Evolutionary conservation across 2,888 invertebrate genomes (phyloP).

Genomic region (Idaea biselata): DNA sequence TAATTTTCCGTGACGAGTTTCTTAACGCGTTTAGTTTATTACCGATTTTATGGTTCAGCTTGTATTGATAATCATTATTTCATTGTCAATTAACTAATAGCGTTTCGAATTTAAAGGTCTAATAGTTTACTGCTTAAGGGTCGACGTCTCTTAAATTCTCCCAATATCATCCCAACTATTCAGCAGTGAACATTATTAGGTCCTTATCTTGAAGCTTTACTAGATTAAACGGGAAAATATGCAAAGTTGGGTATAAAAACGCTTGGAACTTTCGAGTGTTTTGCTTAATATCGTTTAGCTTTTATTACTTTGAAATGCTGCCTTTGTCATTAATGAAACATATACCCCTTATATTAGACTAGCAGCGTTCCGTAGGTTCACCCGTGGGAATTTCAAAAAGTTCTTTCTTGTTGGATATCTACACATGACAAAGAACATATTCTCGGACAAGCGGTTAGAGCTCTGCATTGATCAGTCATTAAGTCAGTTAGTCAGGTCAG

Average conservation of each 20-base stretch:
- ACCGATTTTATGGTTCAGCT: constrained; percentile 53
- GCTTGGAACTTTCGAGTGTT: neutral
- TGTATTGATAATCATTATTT: constrained; percentile 42
- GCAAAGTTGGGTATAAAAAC: neutral
- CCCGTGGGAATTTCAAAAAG: too few relatives aligned
- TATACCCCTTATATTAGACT: too few relatives aligned
- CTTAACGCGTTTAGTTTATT: constrained; percentile 49
- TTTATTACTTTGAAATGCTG: neutral
- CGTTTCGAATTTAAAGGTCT: constrained; percentile 33
- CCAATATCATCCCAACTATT: constrained; percentile 23
- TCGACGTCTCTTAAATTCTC: constrained; percentile 15
- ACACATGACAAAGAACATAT: too few relatives aligned
- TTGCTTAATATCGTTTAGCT: neutral
- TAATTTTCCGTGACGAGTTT: constrained; percentile 54
- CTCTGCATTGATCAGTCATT: too few relatives aligned
- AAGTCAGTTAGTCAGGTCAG: too few relatives aligned
- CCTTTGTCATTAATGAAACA: neutral
- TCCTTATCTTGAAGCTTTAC: neutral
- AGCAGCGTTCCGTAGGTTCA: too few relatives aligned
- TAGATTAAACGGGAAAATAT: constrained; percentile 1
- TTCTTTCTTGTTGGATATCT: too few relatives aligned
- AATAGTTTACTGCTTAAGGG: constrained; percentile 32
- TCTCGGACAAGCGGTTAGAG: too few relatives aligned
- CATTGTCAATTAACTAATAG: constrained; percentile 42
- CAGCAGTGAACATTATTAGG: constrained; percentile 16